Percentiles rank a stretch among this genome's conserved stretches.
Conservation (phyloP, 1,140 invertebrate genomes). For the Holcopasites calliopsidis region DNA sequence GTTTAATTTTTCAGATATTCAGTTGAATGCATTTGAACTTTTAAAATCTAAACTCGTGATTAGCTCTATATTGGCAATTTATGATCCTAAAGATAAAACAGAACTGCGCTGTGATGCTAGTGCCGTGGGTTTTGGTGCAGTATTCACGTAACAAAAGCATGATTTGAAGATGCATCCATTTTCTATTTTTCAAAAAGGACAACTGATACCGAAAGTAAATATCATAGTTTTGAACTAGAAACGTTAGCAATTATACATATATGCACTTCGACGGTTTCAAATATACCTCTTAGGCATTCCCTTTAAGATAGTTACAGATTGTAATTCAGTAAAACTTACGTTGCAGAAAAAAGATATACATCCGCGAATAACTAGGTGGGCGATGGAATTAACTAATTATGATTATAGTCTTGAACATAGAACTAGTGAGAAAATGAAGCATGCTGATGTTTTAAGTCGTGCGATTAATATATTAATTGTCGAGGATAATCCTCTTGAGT, state of each 20-base stretch:
- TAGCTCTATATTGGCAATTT: background rate
- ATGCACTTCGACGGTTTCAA: background rate
- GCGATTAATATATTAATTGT: background rate
- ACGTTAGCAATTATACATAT: background rate
- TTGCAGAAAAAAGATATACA: background rate
- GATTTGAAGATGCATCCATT: background rate
- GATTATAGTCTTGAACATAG: conserved; percentile 48
- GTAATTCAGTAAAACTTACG: background rate
- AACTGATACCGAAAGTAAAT: background rate
- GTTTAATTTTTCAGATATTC: background rate
- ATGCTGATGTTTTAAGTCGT: background rate
- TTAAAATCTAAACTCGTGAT: too few relatives aligned
- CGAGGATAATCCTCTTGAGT: background rate
- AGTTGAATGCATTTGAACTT: background rate
- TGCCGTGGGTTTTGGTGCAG: background rate
- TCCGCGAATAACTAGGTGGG: background rate
- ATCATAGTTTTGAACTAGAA: background rate
- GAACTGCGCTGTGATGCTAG: background rate
- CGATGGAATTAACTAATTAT: background rate
- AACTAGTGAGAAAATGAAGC: background rate
- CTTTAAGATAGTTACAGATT: background rate
- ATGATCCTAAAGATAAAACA: background rate
- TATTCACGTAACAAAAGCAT: background rate
- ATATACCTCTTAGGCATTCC: background rate
- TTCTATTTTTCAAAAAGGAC: background rate